These are phyloP conservation scores for Poeciliopsis retropinna DNA, from an alignment of 2,113 vertebrate species.

Conservation along the genomic window DNA sequence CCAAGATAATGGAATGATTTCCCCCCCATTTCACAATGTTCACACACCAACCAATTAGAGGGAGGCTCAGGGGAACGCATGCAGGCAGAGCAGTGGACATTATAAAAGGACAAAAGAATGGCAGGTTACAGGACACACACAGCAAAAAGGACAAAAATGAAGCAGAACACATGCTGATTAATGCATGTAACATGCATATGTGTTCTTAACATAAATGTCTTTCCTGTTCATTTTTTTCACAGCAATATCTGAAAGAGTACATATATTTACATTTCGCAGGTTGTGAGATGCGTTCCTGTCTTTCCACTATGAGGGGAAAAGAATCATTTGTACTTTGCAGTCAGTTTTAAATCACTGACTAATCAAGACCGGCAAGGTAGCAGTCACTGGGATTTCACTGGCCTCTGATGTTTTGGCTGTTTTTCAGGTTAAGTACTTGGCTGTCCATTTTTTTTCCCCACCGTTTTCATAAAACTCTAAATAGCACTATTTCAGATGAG, in stretches of 20 bases:
- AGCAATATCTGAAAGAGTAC: neutral
- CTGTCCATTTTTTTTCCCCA: constrained; percentile 11
- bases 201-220: neutral
- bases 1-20: constrained; percentile 60
- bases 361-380: constrained; percentile 23
- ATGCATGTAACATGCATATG: neutral
- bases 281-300: neutral
- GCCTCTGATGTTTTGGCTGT: neutral
- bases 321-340: neutral
- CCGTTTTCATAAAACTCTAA: neutral
- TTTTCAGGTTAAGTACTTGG: constrained; percentile 8
- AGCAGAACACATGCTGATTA: neutral
- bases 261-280: neutral
- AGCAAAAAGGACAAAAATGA: constrained; percentile 23
- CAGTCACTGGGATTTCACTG: constrained; percentile 1
- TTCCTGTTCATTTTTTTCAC: neutral
- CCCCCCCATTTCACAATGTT: constrained; percentile 37
- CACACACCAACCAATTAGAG: constrained; percentile 68
- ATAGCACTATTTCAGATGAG: neutral
- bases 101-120: constrained; percentile 24
- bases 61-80: constrained; percentile 48
- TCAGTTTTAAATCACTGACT: constrained; percentile 8
- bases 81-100: constrained; percentile 37
- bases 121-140: constrained; percentile 25
- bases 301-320: neutral